phyloP scores from a whole-genome alignment of 2,797 vertebrate species.

The Scyliorhinus canicula region DNA sequence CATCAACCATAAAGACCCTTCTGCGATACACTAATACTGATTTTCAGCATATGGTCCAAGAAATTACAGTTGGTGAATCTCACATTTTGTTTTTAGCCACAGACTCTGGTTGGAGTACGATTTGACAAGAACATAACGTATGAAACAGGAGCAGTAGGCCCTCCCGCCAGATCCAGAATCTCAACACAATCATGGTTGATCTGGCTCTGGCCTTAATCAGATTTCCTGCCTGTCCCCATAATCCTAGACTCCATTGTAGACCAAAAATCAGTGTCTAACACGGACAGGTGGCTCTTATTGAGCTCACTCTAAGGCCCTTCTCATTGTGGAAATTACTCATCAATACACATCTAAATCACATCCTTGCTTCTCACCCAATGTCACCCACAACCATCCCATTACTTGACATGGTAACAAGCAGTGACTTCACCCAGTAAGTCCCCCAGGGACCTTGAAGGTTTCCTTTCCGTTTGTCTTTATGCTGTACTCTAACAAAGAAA shows the following conservation, averaged over 20 bases:
- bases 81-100: neutral
- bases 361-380: no score
- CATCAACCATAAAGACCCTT: neutral
- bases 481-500: no score
- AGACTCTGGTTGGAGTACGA: neutral
- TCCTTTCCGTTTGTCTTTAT: no score
- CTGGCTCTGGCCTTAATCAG: no score
- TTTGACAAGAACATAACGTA: neutral
- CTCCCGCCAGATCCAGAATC: neutral
- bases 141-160: neutral
- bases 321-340: neutral
- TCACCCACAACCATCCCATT: no score
- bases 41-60: neutral
- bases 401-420: no score
- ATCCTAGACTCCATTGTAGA: no score
- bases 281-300: neutral
- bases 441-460: no score
- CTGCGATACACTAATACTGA: neutral
- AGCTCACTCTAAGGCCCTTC: neutral
- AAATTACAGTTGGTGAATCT: neutral
- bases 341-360: no score
- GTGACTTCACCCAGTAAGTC: no score
- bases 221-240: no score
- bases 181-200: neutral
- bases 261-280: no score